Base-by-base conservation (phyloP, 2,888 invertebrate species). In the Noctua janthina region DNA sequence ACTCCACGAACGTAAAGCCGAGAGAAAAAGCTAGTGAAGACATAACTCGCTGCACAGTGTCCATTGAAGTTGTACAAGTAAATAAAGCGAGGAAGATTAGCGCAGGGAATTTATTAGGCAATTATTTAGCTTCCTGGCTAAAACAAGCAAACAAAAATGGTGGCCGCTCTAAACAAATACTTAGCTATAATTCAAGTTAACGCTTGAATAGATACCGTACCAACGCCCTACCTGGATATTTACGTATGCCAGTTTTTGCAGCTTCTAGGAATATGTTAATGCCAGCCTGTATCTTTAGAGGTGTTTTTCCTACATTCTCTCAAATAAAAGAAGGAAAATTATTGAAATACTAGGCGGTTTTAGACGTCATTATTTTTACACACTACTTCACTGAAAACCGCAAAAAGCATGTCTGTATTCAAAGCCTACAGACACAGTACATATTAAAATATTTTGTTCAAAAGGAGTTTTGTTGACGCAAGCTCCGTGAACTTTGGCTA, bases 31-130 rank as follows among this genome's bases (percentile, higher is more conserved):
- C 62, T 76, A 81, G 64, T 82, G 35, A 75, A 79, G 62, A 72
- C 78, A 81, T 84, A 83, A 82, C 79, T 88, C 81, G 67, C 72
- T 56, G 56, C 72, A 82, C 81, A 87, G 86, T 86, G 83, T 81
- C 79, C 86, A 91, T 88, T 88, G 85, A 87, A 90, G 77, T 84
- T 86, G 80, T 75, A 86, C 85, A 85, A 85, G 80, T 86, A 89
- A 90, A 91, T 89, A 90, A 91, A 90, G 87, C 81, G 73, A 78
- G 80, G 76, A 82, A 91, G 91, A 91, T 92, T 91, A 91, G 85
- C 84, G 79, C 78, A 71, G 75, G 76, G 73, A 91, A 92, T 92
- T 92, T 92, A 92, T 92, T 87, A 87, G 85, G 89, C 90, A 90
- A 90, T 91, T 88, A 90, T 90, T 88, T 90, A 80, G 69, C 85